Conservation (phyloP, 2,113 vertebrate species). For the Eleginops maclovinus region DNA sequence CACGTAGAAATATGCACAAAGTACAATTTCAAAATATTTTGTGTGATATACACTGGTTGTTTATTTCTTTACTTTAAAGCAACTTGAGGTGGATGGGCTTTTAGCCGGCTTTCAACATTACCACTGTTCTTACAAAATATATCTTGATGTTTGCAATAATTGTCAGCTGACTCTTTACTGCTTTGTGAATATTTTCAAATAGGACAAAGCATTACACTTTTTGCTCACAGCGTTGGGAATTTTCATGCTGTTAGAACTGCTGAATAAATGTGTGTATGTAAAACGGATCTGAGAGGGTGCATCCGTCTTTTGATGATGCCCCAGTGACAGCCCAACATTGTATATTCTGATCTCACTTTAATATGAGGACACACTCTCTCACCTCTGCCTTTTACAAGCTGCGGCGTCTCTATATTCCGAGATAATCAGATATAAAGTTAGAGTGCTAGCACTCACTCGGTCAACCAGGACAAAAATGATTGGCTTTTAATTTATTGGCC, state of each 20-base stretch:
- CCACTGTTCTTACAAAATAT: neutral
- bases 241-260: neutral
- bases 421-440: conserved; percentile 68
- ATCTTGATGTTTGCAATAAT: too few species aligned
- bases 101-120: neutral
- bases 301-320: neutral
- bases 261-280: conserved; percentile 24
- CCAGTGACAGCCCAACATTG: neutral
- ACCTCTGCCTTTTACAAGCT: conserved; percentile 65
- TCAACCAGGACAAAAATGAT: conserved; percentile 70
- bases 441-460: conserved; percentile 44
- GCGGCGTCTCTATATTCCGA: conserved; percentile 36
- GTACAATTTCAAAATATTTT: neutral
- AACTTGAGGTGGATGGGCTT: conserved; percentile 22
- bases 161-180: too few species aligned
- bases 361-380: conserved; percentile 44
- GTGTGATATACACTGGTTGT: neutral
- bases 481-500: conserved; percentile 67
- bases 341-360: conserved; percentile 27
- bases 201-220: neutral
- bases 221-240: conserved; percentile 10
- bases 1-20: conserved; percentile 20
- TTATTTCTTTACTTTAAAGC: neutral
- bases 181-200: conserved; percentile 8
- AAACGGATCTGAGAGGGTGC: neutral